Evolutionary conservation across 2,888 invertebrate species (phyloP).

Genomic region (Andrena hattorfiana): DNA sequence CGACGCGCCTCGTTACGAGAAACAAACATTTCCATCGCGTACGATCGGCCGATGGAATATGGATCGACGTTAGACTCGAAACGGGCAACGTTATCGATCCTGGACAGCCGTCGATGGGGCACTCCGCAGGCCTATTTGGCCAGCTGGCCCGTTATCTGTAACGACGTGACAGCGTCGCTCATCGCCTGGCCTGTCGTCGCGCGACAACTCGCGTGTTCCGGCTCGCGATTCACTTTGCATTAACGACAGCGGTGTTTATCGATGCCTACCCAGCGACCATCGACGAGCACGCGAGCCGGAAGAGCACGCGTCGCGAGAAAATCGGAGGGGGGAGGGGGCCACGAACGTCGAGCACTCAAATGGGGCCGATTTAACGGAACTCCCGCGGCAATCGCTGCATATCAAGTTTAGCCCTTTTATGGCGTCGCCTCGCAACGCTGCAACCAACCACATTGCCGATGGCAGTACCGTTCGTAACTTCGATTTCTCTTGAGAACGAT

Average conservation of each 20-base stretch:
- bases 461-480: not conserved
- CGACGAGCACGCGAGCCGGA: slow-evolving; percentile 39
- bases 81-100: slow-evolving; percentile 49
- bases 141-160: slow-evolving; percentile 70
- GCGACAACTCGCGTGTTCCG: slow-evolving; percentile 52
- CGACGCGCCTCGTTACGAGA: slow-evolving; percentile 49
- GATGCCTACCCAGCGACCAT: slow-evolving; percentile 41
- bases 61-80: slow-evolving; percentile 41
- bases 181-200: slow-evolving; percentile 52
- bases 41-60: slow-evolving; percentile 53
- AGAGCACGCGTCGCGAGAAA: slow-evolving; percentile 50
- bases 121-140: slow-evolving; percentile 61
- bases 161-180: slow-evolving; percentile 69
- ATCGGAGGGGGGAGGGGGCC: slow-evolving; percentile 15
- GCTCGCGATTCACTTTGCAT: slow-evolving; percentile 64
- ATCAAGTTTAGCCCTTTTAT: slow-evolving; percentile 47
- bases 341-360: slow-evolving; percentile 4
- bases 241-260: slow-evolving; percentile 50
- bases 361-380: slow-evolving; percentile 51
- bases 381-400: slow-evolving; percentile 31
- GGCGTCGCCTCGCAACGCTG: slow-evolving; percentile 29
- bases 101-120: slow-evolving; percentile 36
- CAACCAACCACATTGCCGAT: slow-evolving; percentile 9
- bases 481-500: not conserved
- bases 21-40: slow-evolving; percentile 35